phyloP scores from a whole-genome alignment of 2,113 vertebrate genomes.

The Athene cunicularia region DNA sequence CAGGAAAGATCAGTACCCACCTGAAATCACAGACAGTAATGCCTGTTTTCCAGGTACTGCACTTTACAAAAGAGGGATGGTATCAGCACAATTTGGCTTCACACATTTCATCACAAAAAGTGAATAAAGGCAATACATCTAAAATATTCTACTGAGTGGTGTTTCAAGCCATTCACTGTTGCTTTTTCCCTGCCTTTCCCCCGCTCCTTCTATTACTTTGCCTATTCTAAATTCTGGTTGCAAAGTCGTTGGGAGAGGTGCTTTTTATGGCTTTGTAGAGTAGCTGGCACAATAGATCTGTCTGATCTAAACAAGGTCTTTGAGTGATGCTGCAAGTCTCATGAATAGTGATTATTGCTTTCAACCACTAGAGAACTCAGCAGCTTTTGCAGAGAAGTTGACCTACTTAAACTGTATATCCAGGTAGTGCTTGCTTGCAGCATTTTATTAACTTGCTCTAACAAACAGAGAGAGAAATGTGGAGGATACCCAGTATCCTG shows the following conservation, averaged over 20 bases:
- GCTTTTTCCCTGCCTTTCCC: neutral
- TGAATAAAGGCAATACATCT: neutral
- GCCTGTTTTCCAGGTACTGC: neutral
- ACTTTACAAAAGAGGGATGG: neutral
- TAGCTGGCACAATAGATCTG: neutral
- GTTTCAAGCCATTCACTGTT: neutral
- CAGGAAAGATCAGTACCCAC: neutral
- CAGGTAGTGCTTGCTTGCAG: neutral
- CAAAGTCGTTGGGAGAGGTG: neutral
- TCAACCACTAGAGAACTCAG: neutral
- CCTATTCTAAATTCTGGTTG: neutral
- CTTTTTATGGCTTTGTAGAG: neutral
- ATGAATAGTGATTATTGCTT: conserved; percentile 58
- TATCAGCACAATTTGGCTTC: neutral
- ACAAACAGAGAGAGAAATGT: conserved; percentile 4
- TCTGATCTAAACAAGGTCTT: conserved; percentile 53
- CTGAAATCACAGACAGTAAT: neutral
- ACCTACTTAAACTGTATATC: conserved; percentile 48
- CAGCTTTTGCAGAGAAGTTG: conserved; percentile 17
- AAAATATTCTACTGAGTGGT: neutral
- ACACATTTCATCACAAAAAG: neutral
- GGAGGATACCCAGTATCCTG: neutral
- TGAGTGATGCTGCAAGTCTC: conserved; percentile 27
- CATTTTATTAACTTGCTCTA: conserved; percentile 4
- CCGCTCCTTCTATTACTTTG: neutral